A percentile compares a stretch with the other conserved stretches of the same genome.
These are phyloP conservation scores for Myanophis thanlyinensis DNA, from an alignment of 2,113 vertebrate genomes.

Conservation along the genomic window DNA sequence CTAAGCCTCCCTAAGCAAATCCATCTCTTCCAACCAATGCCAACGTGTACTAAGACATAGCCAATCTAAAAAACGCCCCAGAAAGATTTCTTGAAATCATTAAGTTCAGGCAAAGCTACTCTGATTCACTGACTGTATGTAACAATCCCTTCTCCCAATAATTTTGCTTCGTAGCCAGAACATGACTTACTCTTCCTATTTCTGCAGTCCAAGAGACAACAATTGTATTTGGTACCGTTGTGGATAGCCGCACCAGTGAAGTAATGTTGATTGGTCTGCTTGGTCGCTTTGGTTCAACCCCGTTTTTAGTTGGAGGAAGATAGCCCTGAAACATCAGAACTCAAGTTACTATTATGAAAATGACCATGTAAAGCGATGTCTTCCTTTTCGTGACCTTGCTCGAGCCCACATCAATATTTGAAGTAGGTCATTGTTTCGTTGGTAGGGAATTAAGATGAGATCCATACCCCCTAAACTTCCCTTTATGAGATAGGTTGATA, in stretches of 20 bases:
- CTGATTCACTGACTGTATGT: background rate
- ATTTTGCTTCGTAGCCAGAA: background rate
- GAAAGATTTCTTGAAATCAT: background rate
- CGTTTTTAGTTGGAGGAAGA: constrained; percentile 99
- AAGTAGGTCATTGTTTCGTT: background rate
- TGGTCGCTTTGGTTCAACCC: constrained; percentile 98
- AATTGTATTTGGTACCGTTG: constrained; percentile 96
- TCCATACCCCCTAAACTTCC: background rate
- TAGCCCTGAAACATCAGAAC: constrained; percentile 80
- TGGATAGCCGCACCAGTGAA: constrained; percentile 94
- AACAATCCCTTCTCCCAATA: background rate
- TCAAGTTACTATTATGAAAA: background rate
- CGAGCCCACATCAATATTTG: background rate
- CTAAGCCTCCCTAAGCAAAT: background rate
- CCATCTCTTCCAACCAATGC: background rate
- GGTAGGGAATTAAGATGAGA: background rate
- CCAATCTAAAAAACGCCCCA: background rate
- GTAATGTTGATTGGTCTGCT: constrained; percentile 99
- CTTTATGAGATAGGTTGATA: background rate
- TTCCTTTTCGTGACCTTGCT: background rate
- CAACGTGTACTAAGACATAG: background rate
- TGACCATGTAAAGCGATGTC: background rate
- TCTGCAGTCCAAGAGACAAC: constrained; percentile 98
- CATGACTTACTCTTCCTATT: constrained; percentile 88
- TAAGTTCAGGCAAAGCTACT: background rate